Base-by-base conservation (phyloP, 1,140 invertebrate genomes). In the Eubasilissa regina region DNA sequence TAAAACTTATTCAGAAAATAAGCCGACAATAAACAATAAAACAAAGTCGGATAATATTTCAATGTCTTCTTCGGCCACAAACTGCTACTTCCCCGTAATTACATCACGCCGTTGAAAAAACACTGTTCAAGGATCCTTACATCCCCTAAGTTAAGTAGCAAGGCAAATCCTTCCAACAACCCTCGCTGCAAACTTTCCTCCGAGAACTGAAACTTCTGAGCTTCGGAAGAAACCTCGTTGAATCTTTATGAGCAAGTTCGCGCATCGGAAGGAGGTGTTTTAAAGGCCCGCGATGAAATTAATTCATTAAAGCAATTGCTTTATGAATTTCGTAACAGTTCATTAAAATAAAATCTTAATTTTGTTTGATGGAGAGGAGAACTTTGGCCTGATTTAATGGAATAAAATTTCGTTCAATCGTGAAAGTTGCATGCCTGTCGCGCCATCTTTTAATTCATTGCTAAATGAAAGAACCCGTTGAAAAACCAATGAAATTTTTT, bases 221-320 rank as follows among this genome's bases (percentile, higher is more conserved):
- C 53, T 56, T 19, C 53, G 8, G 53, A 19, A 56, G 53, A 56
- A 56, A 19, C 53, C 53, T 56, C 53, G 15, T 56, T 56, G 53
- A 56, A 56, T 56, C 53, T 56, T 56, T 56, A 56, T 56, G 53
- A 56, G 53, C 15, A 19, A 56, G 19, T 56, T 19, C 53, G 8
- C 15, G 15, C 53, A 56, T 56, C 53, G 53, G 53, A 56, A 56
- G 19, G 15, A 17, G 53, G 53, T 19, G 15, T 19, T 19, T 11
- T 11, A 56, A 56, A 56, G 53, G 15, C 15, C 53, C 19, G 13
- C 53, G 53, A 17, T 17, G 53, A 56, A 56, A 56, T 56, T 56
- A 56, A 56, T 56, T 56, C 53, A 56, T 56, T 56, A 56, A 56
- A 56, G 53, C 53, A 56, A 56, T 56, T 56, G 15, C 53, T 17